Conservation (phyloP, 2,888 invertebrate species). For the Coremacera marginata region DNA sequence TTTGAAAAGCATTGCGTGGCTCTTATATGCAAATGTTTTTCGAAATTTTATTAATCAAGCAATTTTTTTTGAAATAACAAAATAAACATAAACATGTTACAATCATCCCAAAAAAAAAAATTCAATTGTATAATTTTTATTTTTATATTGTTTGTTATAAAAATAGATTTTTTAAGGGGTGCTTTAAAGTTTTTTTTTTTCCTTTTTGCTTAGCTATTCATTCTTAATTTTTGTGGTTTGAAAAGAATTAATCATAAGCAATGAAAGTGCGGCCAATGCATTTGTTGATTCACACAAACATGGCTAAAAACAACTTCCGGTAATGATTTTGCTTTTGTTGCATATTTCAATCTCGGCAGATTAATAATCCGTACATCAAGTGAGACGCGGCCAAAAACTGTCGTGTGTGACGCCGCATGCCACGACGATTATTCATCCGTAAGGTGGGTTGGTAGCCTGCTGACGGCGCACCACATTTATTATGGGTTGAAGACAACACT, state of each 20-base stretch:
- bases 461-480: neutral
- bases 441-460: slow-evolving; percentile 4
- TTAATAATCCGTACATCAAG: slow-evolving; percentile 20
- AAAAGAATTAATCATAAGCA: neutral
- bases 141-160: no score
- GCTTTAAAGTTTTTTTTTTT: no score
- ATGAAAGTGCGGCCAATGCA: neutral
- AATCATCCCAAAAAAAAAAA: no score
- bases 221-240: no score
- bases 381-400: slow-evolving; percentile 24
- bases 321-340: neutral
- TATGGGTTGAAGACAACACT: neutral
- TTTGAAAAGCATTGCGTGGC: no score
- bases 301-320: neutral
- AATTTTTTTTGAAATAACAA: no score
- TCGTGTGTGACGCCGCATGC: slow-evolving; percentile 35
- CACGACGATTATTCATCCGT: slow-evolving; percentile 34
- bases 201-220: no score
- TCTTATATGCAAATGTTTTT: no score
- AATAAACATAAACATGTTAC: no score
- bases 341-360: neutral
- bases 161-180: no score
- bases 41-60: no score
- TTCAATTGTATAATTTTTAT: no score
- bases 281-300: neutral